These are phyloP conservation scores for Aphodius sticticus DNA, from an alignment of 2,888 invertebrate species.

Conservation along the genomic window DNA sequence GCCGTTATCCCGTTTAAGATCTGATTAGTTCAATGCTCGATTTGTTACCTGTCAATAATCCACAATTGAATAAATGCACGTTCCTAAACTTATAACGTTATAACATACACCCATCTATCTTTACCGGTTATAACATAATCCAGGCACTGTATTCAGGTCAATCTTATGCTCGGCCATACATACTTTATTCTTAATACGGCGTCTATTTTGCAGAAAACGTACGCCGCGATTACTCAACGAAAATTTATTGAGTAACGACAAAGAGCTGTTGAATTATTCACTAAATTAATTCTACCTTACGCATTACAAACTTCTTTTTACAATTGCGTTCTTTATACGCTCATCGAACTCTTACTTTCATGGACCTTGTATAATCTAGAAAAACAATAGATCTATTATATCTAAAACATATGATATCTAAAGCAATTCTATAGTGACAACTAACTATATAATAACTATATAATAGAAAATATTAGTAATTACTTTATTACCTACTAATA, in stretches of 20 bases:
- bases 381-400: too few species aligned
- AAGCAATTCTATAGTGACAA: too few species aligned
- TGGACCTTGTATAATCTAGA: too few species aligned
- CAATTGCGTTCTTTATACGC: too few species aligned
- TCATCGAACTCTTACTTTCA: too few species aligned
- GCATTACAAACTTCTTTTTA: too few species aligned
- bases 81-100: background rate
- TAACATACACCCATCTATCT: background rate
- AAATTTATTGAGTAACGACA: conserved; percentile 4
- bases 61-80: background rate
- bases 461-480: too few species aligned
- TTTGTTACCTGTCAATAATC: conserved; percentile 4
- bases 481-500: too few species aligned
- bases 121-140: conserved; percentile 4
- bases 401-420: too few species aligned
- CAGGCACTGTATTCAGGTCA: conserved; percentile 24
- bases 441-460: too few species aligned
- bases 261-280: background rate
- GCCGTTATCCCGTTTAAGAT: background rate
- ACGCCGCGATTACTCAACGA: background rate
- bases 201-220: background rate
- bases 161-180: conserved; percentile 21
- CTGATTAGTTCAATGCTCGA: background rate
- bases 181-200: background rate
- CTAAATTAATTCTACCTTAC: background rate